Evolutionary conservation across 2,113 vertebrate species (phyloP).

Genomic region (Pterophyllum scalare): DNA sequence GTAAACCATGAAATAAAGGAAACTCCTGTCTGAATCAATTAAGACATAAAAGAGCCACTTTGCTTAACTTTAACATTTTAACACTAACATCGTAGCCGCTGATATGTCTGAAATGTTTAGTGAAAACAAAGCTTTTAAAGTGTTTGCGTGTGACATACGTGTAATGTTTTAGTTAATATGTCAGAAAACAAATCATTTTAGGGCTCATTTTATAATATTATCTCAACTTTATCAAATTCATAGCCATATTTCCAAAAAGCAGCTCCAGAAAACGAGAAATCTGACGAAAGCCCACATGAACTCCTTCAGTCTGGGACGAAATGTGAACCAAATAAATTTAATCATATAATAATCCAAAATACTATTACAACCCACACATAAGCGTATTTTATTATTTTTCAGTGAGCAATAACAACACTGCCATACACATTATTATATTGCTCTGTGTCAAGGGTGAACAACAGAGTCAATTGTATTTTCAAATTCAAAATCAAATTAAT

Average conservation of each 20-base stretch:
- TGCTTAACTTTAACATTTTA: neutral
- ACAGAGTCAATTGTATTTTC: conserved; percentile 49
- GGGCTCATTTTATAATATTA: neutral
- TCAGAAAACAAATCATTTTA: neutral
- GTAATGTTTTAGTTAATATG: neutral
- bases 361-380: conserved; percentile 49
- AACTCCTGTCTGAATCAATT: neutral
- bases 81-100: neutral
- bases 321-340: conserved; percentile 48
- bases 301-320: conserved; percentile 38
- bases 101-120: neutral
- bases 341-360: conserved; percentile 54
- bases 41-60: neutral
- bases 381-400: conserved; percentile 50
- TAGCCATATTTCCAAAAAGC: neutral
- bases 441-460: conserved; percentile 54
- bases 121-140: neutral
- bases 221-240: conserved; percentile 7
- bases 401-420: conserved; percentile 33
- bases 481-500: conserved; percentile 62
- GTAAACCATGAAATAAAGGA: neutral
- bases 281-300: conserved; percentile 26
- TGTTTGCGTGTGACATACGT: neutral
- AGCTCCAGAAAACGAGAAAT: conserved; percentile 20
- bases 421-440: conserved; percentile 46